Evolutionary conservation across 2,888 invertebrate genomes (phyloP), one percentile per base, ranked within the genome.

Genomic region (Anticlea derivata): DNA sequence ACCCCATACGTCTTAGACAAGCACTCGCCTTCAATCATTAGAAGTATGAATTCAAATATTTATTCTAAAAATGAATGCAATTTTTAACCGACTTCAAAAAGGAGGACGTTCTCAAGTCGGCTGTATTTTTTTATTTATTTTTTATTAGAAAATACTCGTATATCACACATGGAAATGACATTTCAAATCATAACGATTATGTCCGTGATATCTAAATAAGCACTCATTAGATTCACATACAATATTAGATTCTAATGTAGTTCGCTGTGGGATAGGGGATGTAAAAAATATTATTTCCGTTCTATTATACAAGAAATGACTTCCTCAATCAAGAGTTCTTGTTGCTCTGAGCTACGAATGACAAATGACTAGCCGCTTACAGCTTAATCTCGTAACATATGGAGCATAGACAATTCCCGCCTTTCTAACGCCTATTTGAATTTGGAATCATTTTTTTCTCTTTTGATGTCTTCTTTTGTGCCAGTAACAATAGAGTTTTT

Each of bases 401-500:
- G 87, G 86, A 75, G 76, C 67, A 83, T 82, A 84, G 79, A 81
- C 78, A 75, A 78, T 75, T 78, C 82, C 78, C 60, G 61, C 60
- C 63, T 63, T 58, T 66, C 60, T 73, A 70, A 74, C 74, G 68
- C 74, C 66, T 70, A 66, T 80, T 84, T 75, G 65, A 85, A 80
- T 79, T 86, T 75, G 40, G 68, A 79, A 78, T 66, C 61, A 60
- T 68, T 70, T 75, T 78, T 81, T 82, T 76, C 75, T 69, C 68
- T 58, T 61, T 67, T 84, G 87, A 89, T 85, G 82, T 89, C 89
- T 89, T 88, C 89, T 80, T 87, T 89, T 89, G 83, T 87, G 78
- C 69, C 71, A 60, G 68, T 60, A 70, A 88, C 87, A 89, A 88
- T 80, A 56, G 80, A 50, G 73, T 86, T 89, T 88, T 88, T 84